Evolutionary conservation across 2,888 invertebrate species (phyloP).

Genomic region (Limulus polyphemus): DNA sequence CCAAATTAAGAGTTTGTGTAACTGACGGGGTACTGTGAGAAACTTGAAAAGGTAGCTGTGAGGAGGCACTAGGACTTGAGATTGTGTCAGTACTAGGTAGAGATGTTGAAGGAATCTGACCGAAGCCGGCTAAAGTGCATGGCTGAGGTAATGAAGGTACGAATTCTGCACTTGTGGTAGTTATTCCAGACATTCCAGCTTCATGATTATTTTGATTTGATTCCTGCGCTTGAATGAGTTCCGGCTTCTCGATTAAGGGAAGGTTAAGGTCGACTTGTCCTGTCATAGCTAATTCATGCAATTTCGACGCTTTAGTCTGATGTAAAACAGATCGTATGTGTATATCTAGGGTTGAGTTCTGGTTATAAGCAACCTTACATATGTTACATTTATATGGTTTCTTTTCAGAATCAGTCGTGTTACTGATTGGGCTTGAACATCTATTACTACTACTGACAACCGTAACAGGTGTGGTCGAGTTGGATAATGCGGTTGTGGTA

Average conservation of each 20-base stretch:
- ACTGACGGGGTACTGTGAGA: slow-evolving; percentile 15
- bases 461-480: not conserved
- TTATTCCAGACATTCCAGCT: too few species aligned
- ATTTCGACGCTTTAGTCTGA: slow-evolving; percentile 74
- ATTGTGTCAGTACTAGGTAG: too few species aligned
- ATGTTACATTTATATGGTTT: slow-evolving; percentile 85
- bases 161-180: too few species aligned
- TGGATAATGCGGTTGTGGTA: not conserved
- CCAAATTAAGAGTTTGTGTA: slow-evolving; percentile 22
- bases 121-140: too few species aligned
- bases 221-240: slow-evolving; percentile 32
- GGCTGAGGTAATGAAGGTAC: too few species aligned
- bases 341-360: slow-evolving; percentile 80
- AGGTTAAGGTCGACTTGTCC: slow-evolving; percentile 76
- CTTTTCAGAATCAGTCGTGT: slow-evolving; percentile 45
- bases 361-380: slow-evolving; percentile 79
- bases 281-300: slow-evolving; percentile 69
- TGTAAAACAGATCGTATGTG: slow-evolving; percentile 84
- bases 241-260: slow-evolving; percentile 76
- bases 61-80: too few species aligned
- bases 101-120: too few species aligned
- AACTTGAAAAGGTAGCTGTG: slow-evolving; percentile 21
- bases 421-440: not conserved
- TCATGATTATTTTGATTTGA: slow-evolving; percentile 1
- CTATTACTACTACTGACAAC: not conserved